These are phyloP conservation scores for Drosophila micromelanica DNA, from an alignment of 1,140 invertebrate species.

Conservation along the genomic window DNA sequence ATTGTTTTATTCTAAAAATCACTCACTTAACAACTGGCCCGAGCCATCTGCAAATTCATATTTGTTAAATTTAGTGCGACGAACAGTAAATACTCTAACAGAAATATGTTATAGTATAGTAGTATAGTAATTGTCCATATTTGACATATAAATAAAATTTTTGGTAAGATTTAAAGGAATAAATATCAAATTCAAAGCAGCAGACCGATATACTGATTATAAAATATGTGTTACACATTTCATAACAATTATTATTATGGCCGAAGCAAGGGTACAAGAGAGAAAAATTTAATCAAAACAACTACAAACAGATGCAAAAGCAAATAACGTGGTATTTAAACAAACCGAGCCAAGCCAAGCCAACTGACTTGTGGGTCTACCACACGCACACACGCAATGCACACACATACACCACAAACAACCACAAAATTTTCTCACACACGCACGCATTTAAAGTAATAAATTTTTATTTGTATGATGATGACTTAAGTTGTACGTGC, in stretches of 20 bases:
- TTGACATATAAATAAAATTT: too few species aligned
- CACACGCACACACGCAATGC: conserved; percentile 18
- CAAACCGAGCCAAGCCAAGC: conserved; percentile 37
- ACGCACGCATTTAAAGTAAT: conserved; percentile 69
- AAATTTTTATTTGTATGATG: conserved; percentile 82
- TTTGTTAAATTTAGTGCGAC: too few species aligned
- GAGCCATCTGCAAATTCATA: too few species aligned
- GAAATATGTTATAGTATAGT: too few species aligned
- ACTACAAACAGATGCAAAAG: conserved; percentile 38
- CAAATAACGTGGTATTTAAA: conserved; percentile 57
- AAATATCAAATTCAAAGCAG: too few species aligned
- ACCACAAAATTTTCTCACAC: conserved; percentile 7
- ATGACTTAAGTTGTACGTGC: conserved; percentile 81
- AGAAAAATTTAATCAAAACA: neutral
- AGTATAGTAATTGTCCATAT: too few species aligned
- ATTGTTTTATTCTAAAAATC: too few species aligned
- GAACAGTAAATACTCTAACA: too few species aligned
- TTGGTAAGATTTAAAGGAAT: too few species aligned
- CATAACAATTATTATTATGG: neutral
- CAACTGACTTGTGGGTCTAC: conserved; percentile 50
- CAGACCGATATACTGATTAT: too few species aligned
- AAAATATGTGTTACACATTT: neutral
- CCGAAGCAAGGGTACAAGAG: neutral
- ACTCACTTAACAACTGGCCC: too few species aligned
- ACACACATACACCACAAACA: conserved; percentile 10